Evolutionary conservation across 1,140 invertebrate species (phyloP).

Genomic region (Oppia nitens): DNA sequence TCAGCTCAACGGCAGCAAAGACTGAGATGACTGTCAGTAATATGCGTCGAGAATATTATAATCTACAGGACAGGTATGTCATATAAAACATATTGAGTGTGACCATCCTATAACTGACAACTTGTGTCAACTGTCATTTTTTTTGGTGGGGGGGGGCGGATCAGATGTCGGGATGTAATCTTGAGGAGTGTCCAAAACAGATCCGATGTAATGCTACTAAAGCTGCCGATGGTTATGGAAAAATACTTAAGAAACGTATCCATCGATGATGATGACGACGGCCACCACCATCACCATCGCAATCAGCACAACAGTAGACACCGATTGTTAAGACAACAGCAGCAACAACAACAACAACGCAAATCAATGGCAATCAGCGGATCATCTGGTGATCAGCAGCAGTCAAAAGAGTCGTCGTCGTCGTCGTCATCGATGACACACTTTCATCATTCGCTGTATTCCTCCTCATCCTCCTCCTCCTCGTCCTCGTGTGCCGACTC

Average conservation of each 20-base stretch:
- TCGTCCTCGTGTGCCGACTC: not conserved
- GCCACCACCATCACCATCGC: not conserved
- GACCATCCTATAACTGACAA: no score
- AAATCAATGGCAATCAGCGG: no score
- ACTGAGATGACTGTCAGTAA: conserved; percentile 46
- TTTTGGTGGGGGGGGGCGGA: no score
- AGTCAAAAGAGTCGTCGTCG: no score
- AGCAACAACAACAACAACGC: not conserved
- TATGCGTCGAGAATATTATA: conserved; percentile 41
- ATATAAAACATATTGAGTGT: not conserved
- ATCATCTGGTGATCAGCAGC: no score
- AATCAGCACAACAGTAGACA: not conserved
- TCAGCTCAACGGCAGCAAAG: conserved; percentile 54
- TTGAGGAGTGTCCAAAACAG: conserved; percentile 19
- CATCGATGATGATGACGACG: not conserved
- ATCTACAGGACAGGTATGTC: conserved; percentile 41
- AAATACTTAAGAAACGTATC: conserved; percentile 19
- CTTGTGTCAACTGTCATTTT: not conserved
- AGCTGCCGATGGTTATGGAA: conserved; percentile 27
- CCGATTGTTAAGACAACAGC: not conserved
- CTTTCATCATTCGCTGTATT: not conserved
- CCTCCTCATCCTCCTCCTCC: not conserved
- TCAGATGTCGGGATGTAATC: conserved; percentile 20
- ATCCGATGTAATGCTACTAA: conserved; percentile 23
- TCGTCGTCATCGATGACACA: not conserved